Evolutionary conservation across 92 coral and sea anemone species (phyloP).

Genomic region (Muricea muricata): DNA sequence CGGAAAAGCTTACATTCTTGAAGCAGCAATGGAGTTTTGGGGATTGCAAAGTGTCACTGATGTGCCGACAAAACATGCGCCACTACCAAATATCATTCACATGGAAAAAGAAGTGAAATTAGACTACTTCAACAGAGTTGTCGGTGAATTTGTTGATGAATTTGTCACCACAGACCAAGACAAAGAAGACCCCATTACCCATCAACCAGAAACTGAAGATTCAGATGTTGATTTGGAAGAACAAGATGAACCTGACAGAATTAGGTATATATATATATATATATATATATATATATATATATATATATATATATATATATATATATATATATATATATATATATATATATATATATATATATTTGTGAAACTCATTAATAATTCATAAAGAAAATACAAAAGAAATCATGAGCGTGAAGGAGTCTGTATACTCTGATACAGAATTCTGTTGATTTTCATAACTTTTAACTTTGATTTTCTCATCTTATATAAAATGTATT

Average conservation of each 20-base stretch:
- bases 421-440: no score
- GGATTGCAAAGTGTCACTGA: constrained; percentile 45
- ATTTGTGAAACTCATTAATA: no score
- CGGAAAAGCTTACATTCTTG: constrained; percentile 62
- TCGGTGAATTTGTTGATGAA: constrained; percentile 56
- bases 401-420: no score
- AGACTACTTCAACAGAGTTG: constrained; percentile 37
- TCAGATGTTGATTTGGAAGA: neutral
- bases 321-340: no score
- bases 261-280: constrained; percentile 24
- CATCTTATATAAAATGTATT: no score
- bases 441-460: no score
- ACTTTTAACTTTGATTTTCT: no score
- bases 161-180: constrained; percentile 59
- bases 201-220: neutral
- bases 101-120: constrained; percentile 29
- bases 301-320: no score
- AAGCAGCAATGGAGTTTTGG: constrained; percentile 71
- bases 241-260: constrained; percentile 36
- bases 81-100: constrained; percentile 33
- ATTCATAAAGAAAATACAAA: no score
- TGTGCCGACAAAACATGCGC: constrained; percentile 41
- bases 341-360: no score
- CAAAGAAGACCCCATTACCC: constrained; percentile 17
- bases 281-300: no score